phyloP scores from a whole-genome alignment of 2,113 vertebrate species.

The Percina caprodes region DNA sequence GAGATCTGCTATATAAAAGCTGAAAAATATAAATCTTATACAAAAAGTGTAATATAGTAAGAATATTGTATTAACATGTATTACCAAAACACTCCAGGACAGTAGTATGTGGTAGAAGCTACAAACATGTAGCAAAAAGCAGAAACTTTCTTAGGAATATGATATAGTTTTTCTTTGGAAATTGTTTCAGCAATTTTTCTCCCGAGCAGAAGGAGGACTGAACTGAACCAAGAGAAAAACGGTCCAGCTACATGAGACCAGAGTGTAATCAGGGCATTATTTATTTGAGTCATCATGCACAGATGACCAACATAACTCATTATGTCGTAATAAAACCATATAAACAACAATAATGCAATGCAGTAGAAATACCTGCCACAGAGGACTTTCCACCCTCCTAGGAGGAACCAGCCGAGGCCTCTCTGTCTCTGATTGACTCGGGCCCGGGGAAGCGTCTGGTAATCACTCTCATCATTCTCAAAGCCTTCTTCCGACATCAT shows the following conservation, averaged over 20 bases:
- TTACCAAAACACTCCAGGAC: not conserved
- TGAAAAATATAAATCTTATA: not conserved
- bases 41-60: not conserved
- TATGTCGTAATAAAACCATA: not conserved
- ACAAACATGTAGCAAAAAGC: not conserved
- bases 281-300: not conserved
- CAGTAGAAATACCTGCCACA: conserved; percentile 87
- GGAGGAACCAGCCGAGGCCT: conserved; percentile 92
- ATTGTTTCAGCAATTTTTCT: not conserved
- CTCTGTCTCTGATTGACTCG: conserved; percentile 84
- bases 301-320: not conserved
- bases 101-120: not conserved
- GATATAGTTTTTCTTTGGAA: not conserved
- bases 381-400: conserved; percentile 94
- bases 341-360: not conserved
- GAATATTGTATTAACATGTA: not conserved
- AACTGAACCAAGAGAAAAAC: not conserved
- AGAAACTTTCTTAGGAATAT: not conserved
- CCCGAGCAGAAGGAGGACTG: not conserved
- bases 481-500: conserved; percentile 99
- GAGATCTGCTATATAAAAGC: not conserved
- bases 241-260: not conserved
- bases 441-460: conserved; percentile 95
- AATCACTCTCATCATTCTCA: conserved; percentile 96
- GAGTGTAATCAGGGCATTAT: not conserved